A percentile compares a stretch with the other conserved stretches of the same genome.
phyloP scores from a whole-genome alignment of 2,113 vertebrate species.

The Ellobius talpinus region DNA sequence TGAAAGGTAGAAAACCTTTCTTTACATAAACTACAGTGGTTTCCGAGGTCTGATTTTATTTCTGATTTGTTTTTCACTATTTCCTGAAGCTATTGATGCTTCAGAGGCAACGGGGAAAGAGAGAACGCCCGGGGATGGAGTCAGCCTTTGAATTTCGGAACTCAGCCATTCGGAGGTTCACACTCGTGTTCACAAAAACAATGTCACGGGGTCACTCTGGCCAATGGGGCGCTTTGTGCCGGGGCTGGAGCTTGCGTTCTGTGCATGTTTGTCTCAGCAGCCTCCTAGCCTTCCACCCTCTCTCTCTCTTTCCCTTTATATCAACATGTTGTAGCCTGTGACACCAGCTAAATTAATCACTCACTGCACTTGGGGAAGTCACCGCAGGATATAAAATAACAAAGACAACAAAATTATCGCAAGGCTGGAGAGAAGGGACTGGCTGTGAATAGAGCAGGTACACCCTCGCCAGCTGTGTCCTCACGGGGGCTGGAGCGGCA shows the following conservation, averaged over 20 bases:
- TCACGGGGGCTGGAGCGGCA: constrained; percentile 64
- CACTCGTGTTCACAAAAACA: constrained; percentile 70
- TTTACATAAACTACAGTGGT: constrained; percentile 47
- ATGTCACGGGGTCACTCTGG: constrained; percentile 74
- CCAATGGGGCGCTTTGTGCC: constrained; percentile 37
- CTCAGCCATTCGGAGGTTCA: constrained; percentile 75
- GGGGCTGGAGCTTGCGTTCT: constrained; percentile 44
- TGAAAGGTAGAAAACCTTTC: constrained; percentile 58
- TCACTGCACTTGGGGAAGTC: constrained; percentile 79
- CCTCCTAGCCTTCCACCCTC: constrained; percentile 60
- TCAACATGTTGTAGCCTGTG: constrained; percentile 82
- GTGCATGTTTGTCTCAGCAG: constrained; percentile 19
- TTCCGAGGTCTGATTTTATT: constrained; percentile 75
- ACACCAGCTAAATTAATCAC: constrained; percentile 85
- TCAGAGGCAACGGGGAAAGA: constrained; percentile 64
- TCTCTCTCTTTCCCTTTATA: constrained; percentile 63
- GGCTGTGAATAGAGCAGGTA: constrained; percentile 71
- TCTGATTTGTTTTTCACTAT: constrained; percentile 80
- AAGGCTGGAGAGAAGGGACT: constrained; percentile 78
- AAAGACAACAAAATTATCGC: constrained; percentile 83
- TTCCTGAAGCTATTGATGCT: constrained; percentile 79
- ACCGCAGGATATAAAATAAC: constrained; percentile 81
- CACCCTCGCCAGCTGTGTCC: constrained; percentile 72
- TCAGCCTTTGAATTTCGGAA: constrained; percentile 75
- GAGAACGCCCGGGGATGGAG: constrained; percentile 66